Conservation (phyloP, 2,797 vertebrate genomes). For the Martes flavigula region DNA sequence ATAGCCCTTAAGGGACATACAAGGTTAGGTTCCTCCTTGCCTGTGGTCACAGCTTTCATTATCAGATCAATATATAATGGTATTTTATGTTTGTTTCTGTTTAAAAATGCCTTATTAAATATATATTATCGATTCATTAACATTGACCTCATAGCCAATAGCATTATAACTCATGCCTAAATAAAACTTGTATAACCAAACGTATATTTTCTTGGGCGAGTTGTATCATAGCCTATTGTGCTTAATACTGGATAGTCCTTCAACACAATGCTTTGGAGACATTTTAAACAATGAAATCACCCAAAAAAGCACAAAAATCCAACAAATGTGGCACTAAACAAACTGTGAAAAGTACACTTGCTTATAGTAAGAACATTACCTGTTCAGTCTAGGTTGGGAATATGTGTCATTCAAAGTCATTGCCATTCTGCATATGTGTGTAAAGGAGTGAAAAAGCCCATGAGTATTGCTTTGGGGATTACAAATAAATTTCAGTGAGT, state of each 20-base stretch:
- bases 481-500: neutral
- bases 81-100: slow-evolving; percentile 30
- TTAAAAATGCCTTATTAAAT: slow-evolving; percentile 6
- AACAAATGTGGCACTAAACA: neutral
- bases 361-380: neutral
- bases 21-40: neutral
- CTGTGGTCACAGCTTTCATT: neutral
- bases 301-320: neutral
- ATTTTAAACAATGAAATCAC: neutral
- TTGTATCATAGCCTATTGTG: neutral
- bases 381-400: neutral
- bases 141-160: neutral
- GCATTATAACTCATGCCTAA: neutral
- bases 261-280: neutral
- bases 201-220: neutral
- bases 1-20: neutral
- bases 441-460: neutral
- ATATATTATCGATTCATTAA: neutral
- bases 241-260: neutral
- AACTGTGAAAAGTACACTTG: neutral
- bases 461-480: neutral
- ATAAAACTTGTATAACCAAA: neutral
- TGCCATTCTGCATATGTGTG: neutral
- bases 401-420: neutral
- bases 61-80: neutral